phyloP scores from a whole-genome alignment of 2,888 invertebrate genomes.

The Cyaniris semiargus region DNA sequence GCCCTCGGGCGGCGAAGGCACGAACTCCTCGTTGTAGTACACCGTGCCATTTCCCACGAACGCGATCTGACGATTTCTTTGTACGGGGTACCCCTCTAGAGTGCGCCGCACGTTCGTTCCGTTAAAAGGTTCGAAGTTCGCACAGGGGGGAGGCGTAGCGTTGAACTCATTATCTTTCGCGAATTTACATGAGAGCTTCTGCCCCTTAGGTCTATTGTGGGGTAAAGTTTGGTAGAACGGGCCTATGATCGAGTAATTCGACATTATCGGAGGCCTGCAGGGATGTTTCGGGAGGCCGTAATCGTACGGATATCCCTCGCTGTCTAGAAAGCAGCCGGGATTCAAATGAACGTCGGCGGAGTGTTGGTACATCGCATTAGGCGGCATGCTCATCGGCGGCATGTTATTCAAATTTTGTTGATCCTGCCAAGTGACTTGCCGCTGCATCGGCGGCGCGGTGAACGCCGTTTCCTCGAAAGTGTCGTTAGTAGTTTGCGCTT shows the following conservation, averaged over 20 bases:
- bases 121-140: conserved; percentile 70
- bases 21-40: conserved; percentile 79
- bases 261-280: conserved; percentile 69
- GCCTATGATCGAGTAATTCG: conserved; percentile 69
- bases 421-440: conserved; percentile 81
- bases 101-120: conserved; percentile 85
- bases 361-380: conserved; percentile 82
- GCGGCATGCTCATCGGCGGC: conserved; percentile 69
- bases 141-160: conserved; percentile 60
- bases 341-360: conserved; percentile 87
- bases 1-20: conserved; percentile 86
- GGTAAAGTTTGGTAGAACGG: conserved; percentile 88
- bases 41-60: conserved; percentile 72
- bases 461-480: conserved; percentile 72
- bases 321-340: conserved; percentile 87
- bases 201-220: conserved; percentile 84
- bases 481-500: conserved; percentile 64
- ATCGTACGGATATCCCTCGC: conserved; percentile 89
- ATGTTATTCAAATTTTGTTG: conserved; percentile 62
- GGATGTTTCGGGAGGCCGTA: conserved; percentile 86
- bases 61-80: conserved; percentile 74
- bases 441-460: conserved; percentile 64
- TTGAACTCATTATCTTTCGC: conserved; percentile 76
- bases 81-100: conserved; percentile 88
- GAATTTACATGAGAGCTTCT: conserved; percentile 73